Evolutionary conservation across 1,140 invertebrate species (phyloP).

Genomic region (Polypedilum vanderplanki): DNA sequence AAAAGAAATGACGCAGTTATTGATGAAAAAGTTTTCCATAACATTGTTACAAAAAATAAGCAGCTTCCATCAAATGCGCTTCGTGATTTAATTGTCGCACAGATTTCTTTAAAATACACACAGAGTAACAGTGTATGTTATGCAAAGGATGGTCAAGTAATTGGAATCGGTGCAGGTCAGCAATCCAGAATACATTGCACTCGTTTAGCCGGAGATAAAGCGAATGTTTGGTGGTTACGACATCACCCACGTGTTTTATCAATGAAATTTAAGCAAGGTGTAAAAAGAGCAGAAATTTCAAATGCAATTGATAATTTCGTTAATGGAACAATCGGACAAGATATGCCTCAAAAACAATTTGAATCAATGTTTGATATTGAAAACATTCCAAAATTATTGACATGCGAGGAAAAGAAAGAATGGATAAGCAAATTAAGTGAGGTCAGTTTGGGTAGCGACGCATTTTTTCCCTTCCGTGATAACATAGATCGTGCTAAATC

Average conservation of each 20-base stretch:
- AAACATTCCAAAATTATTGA: constrained; percentile 60
- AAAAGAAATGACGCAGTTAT: constrained; percentile 85
- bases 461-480: constrained; percentile 97
- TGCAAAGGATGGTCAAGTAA: constrained; percentile 79
- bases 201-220: constrained; percentile 88
- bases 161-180: constrained; percentile 96
- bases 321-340: constrained; percentile 75
- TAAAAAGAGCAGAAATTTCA: constrained; percentile 87
- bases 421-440: constrained; percentile 75
- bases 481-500: constrained; percentile 90
- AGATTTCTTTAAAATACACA: constrained; percentile 94
- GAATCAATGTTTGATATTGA: constrained; percentile 52
- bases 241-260: constrained; percentile 80
- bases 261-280: constrained; percentile 83
- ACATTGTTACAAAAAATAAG: constrained; percentile 71
- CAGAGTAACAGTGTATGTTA: constrained; percentile 97
- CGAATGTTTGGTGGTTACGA: constrained; percentile 68
- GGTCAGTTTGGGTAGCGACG: constrained; percentile 94
- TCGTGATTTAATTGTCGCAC: constrained; percentile 90
- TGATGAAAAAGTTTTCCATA: constrained; percentile 67
- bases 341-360: constrained; percentile 45
- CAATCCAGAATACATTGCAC: constrained; percentile 98
- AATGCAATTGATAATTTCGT: constrained; percentile 97
- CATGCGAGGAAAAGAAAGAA: constrained; percentile 60
- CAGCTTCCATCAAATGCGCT: constrained; percentile 66